Evolutionary conservation across 2,888 invertebrate genomes (phyloP), one percentile per base, ranked within the genome.

Genomic region (Cataglyphis cursor): DNA sequence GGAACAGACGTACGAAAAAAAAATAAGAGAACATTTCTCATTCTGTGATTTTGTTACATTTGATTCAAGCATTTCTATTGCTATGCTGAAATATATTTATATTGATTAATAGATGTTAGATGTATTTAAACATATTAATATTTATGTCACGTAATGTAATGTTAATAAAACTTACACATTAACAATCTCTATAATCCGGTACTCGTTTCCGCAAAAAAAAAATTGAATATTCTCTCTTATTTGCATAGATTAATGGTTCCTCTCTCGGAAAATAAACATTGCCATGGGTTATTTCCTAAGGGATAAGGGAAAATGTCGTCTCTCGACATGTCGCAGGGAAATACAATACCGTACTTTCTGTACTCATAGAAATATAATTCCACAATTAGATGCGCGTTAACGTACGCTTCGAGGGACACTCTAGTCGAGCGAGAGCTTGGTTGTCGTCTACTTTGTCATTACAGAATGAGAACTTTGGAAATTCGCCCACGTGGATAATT

Each of bases 401-500:
- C n/a, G 35, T 57, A 70, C 72, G 72, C 81, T 70, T 84, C 66
- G 76, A n/a, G 75, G 18, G 59, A 44, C 82, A 65, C 18, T 70
- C 28, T 44, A 59, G 12, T 44, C 59, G 64, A 82, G 59, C 54
- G 65, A 57, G 31, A n/a, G 35, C 21, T 72, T 35, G 72, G 68
- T 76, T 41, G 54, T 81, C 66, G 83, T n/a, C 81, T 61, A 74
- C 59, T 73, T 73, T 81, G 66, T 68, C 74, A 74, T 74, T 62
- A 54, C 51, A 66, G 72, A 72, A 65, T 51, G 78, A 62, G 57
- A 62, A 78, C 65, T 66, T 78, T 65, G 72, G 65, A 75, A 73
- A 73, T 73, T 41, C 82, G 73, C 64, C 73, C 76, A 61, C 44
- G 72, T 66, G 82, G 54, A 85, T 85, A 82, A 85, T 85, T 85